Conservation (phyloP, 2,113 vertebrate species). For the Burhinus oedicnemus region DNA sequence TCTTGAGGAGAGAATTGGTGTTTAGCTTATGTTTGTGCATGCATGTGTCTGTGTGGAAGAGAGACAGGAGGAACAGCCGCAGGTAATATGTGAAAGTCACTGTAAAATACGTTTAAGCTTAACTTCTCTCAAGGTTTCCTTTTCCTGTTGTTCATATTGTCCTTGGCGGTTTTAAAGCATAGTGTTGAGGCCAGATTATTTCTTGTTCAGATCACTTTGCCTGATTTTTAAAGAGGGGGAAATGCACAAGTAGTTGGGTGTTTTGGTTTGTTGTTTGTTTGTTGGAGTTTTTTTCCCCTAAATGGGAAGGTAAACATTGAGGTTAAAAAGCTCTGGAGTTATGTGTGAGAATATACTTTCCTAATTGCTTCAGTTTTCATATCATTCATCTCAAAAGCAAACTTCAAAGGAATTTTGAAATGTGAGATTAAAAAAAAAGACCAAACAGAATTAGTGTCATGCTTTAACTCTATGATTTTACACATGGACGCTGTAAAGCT, state of each 20-base stretch:
- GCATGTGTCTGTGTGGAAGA: neutral
- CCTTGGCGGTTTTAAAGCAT: neutral
- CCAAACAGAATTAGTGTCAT: constrained; percentile 42
- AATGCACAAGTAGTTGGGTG: neutral
- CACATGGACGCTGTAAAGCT: neutral
- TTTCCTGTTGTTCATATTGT: neutral
- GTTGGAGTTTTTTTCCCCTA: neutral
- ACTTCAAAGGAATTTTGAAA: constrained; percentile 48
- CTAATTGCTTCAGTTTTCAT: constrained; percentile 43
- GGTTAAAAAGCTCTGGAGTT: constrained; percentile 12
- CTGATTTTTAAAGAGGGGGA: neutral
- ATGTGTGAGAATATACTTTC: neutral
- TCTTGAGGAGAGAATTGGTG: neutral
- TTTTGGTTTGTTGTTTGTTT: neutral
- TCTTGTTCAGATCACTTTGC: neutral
- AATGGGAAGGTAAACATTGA: neutral
- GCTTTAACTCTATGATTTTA: constrained; percentile 3
- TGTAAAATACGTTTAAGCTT: neutral
- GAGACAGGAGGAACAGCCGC: neutral
- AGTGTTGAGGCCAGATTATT: neutral
- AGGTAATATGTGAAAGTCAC: neutral
- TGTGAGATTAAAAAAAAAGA: constrained; percentile 27
- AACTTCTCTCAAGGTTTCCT: neutral
- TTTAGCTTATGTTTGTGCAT: neutral
- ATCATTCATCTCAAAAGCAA: constrained; percentile 21